Evolutionary conservation across 2,797 vertebrate genomes (phyloP).

Genomic region (Balearica regulorum): DNA sequence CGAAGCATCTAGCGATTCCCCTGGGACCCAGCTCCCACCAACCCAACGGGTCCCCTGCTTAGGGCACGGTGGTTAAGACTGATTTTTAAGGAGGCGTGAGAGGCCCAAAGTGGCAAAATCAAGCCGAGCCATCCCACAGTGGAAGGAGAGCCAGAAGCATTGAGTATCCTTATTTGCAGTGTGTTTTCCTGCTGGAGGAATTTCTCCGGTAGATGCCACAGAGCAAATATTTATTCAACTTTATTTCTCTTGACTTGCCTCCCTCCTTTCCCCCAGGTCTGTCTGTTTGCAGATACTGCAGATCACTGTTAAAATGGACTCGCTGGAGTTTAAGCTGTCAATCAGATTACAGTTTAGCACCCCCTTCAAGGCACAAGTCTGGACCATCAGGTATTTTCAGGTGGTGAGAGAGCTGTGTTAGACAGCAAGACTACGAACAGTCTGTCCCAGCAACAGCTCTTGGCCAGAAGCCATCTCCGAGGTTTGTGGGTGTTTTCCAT

Average conservation of each 20-base stretch:
- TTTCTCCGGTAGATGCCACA: slow-evolving; percentile 38
- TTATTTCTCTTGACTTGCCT: slow-evolving; percentile 30
- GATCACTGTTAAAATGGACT: slow-evolving; percentile 16
- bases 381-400: background rate
- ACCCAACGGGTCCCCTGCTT: fast-evolving
- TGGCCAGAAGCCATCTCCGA: background rate
- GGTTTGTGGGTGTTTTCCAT: slow-evolving; percentile 3
- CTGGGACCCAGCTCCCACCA: background rate
- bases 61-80: background rate
- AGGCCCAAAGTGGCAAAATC: background rate
- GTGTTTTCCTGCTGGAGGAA: slow-evolving; percentile 30
- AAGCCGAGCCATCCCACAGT: background rate
- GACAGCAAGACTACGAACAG: background rate
- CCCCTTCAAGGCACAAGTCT: background rate
- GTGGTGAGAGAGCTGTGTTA: background rate
- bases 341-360: background rate
- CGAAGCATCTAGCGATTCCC: background rate
- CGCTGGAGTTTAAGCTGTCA: background rate
- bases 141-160: background rate
- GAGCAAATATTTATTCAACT: slow-evolving; percentile 53
- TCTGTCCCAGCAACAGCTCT: background rate
- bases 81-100: background rate
- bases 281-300: background rate
- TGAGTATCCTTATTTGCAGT: slow-evolving; percentile 42
- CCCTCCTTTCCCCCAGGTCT: background rate